Percentiles rank a stretch among this genome's conserved stretches.
phyloP scores from a whole-genome alignment of 1,140 invertebrate species.

The Drosophila navojoa region DNA sequence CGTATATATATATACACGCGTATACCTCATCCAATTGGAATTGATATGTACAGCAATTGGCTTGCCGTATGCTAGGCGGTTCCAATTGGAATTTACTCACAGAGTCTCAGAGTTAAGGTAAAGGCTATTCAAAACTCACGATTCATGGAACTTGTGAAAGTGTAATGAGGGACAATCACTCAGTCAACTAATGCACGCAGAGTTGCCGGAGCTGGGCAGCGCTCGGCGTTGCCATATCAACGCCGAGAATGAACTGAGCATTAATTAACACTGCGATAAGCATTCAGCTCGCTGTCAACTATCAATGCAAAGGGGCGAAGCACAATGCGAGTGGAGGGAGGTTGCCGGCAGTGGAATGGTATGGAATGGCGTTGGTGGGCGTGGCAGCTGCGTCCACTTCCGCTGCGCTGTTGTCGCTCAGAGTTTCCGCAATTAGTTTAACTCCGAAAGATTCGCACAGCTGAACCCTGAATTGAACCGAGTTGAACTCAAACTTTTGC shows the following conservation, averaged over 20 bases:
- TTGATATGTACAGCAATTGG: too few relatives aligned
- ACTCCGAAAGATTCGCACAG: conserved; percentile 7
- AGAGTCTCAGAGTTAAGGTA: too few relatives aligned
- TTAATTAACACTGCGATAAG: conserved; percentile 69
- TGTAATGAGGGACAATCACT: conserved; percentile 2
- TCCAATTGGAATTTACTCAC: too few relatives aligned
- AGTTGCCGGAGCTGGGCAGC: conserved; percentile 13
- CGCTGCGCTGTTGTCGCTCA: conserved; percentile 11
- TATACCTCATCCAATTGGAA: too few relatives aligned
- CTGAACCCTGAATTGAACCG: conserved; percentile 8
- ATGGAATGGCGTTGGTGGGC: neutral
- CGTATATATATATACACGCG: neutral
- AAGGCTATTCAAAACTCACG: too few relatives aligned
- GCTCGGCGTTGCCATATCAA: conserved; percentile 10
- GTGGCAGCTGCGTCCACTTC: conserved; percentile 2
- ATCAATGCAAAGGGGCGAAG: conserved; percentile 9
- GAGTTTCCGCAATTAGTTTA: conserved; percentile 29
- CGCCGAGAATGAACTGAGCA: conserved; percentile 48
- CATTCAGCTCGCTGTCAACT: conserved; percentile 43
- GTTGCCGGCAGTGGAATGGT: neutral
- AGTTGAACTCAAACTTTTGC: conserved; percentile 2
- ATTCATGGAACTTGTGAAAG: conserved; percentile 19
- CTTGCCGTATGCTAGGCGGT: too few relatives aligned
- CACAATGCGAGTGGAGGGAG: conserved; percentile 1
- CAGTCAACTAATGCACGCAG: neutral